phyloP scores from a whole-genome alignment of 1,140 invertebrate species.

The Cyrtorhinus lividipennis region DNA sequence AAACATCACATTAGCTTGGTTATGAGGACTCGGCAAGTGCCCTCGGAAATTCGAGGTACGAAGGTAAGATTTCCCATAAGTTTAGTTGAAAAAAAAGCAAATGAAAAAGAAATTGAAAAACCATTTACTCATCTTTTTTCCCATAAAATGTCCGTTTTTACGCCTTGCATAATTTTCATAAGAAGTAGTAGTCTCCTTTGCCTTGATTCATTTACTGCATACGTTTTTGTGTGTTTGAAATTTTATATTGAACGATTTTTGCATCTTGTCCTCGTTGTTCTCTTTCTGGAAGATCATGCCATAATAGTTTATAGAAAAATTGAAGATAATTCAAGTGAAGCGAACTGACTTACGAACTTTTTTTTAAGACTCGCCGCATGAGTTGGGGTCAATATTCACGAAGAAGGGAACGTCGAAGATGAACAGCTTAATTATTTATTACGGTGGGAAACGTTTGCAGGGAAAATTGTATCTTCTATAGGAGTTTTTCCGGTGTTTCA shows the following conservation, averaged over 20 bases:
- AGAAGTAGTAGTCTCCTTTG: background rate
- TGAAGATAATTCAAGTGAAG: no score
- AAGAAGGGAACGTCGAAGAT: no score
- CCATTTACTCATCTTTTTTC: background rate
- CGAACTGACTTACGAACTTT: no score
- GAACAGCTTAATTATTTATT: no score
- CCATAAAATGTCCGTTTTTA: background rate
- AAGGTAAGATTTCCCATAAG: constrained; percentile 1
- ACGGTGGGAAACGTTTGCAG: no score
- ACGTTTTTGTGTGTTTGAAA: background rate
- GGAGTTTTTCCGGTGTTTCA: no score
- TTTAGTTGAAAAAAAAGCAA: background rate
- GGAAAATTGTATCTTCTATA: no score
- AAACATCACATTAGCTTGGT: constrained; percentile 11
- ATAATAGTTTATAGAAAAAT: no score
- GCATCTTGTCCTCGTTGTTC: background rate
- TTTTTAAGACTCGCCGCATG: no score
- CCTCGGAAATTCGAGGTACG: background rate
- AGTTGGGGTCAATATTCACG: no score
- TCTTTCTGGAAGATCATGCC: background rate
- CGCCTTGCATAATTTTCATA: background rate
- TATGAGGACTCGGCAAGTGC: background rate
- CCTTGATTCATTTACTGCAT: background rate
- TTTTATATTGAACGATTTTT: background rate
- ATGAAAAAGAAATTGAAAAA: background rate